Evolutionary conservation across 2,888 invertebrate genomes (phyloP), one percentile per base, ranked within the genome.

Genomic region (Bursaphelenchus okinawaensis): DNA sequence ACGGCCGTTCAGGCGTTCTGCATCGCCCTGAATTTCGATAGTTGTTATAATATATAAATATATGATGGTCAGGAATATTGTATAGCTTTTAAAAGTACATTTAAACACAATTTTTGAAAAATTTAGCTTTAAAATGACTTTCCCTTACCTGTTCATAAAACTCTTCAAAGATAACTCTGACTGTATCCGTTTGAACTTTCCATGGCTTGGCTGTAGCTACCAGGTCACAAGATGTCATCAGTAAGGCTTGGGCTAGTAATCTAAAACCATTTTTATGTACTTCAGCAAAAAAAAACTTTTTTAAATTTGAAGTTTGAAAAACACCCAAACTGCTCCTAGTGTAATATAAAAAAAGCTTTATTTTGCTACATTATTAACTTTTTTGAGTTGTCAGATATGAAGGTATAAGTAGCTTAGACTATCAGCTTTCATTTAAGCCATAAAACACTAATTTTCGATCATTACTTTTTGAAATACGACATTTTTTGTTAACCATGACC

Each of bases 201-300:
- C 91, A 91, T 0, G 91, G 90, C 82, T 91, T 91, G 0, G 90
- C 89, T 73, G 90, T 89, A 0, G 91, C 90, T 62, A 90, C 90
- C 20, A 91, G 84, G 83, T 91, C 91, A 70, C 90, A 89, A 0
- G 89, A 89, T 0, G 91, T 91, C 91, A 91, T 91, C 2, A 89
- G 87, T 71, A 90, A 87, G 0, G 90, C 90, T 85, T 89, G 88
- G 2, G 89, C 86, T 29, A 90, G 83, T 60, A 87, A 84, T 75
- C 90, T 86, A 77, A 0, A 73, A 63, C 7, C 50, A 4, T n/a
- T n/a, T n/a, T 19, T 26, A 19, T 16, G 12, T 29, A 29, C 12
- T 29, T 29, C 31, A 29, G 31, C 31, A 7, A 29, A 12, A 29
- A 12, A 12, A 12, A 12, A 29, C 31, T 29, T 29, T 29, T n/a